These are phyloP conservation scores for Drosophila prosaltans DNA, from an alignment of 1,140 invertebrate species.

Conservation along the genomic window DNA sequence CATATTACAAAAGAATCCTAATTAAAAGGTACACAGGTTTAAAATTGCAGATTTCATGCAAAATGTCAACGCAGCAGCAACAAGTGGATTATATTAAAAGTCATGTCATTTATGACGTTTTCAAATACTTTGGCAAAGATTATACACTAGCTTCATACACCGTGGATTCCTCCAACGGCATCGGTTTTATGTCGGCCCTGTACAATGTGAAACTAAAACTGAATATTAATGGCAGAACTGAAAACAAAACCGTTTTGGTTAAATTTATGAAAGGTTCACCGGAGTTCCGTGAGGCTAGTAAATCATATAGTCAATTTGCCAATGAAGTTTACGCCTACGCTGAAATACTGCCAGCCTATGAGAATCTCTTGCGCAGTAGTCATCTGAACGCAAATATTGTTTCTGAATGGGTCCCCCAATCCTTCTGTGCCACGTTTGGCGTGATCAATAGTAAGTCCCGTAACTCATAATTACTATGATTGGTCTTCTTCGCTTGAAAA, in stretches of 20 bases:
- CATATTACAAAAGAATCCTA: no score
- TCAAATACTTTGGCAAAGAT: slow-evolving; percentile 52
- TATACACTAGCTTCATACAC: slow-evolving; percentile 45
- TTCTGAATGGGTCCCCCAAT: slow-evolving; percentile 57
- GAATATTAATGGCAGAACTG: slow-evolving; percentile 26
- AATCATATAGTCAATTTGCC: slow-evolving; percentile 73
- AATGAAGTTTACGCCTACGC: slow-evolving; percentile 73
- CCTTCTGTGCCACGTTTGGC: slow-evolving; percentile 64
- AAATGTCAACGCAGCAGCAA: slow-evolving; percentile 59
- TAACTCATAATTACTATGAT: neutral
- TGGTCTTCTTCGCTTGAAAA: neutral
- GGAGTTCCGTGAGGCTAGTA: slow-evolving; percentile 62
- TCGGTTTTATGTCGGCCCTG: slow-evolving; percentile 79
- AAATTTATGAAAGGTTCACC: slow-evolving; percentile 79
- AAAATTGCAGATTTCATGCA: neutral
- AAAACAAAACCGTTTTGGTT: slow-evolving; percentile 55
- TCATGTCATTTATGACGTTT: slow-evolving; percentile 63
- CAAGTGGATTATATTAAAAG: slow-evolving; percentile 70
- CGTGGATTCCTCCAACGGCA: slow-evolving; percentile 56
- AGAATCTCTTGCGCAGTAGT: slow-evolving; percentile 59
- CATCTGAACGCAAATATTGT: slow-evolving; percentile 44
- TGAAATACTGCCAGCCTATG: slow-evolving; percentile 66
- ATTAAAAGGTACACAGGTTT: no score
- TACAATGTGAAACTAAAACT: slow-evolving; percentile 63
- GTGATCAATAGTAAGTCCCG: slow-evolving; percentile 47